These are phyloP conservation scores for Bothrops jararaca DNA, from an alignment of 2,113 vertebrate genomes.

Conservation along the genomic window DNA sequence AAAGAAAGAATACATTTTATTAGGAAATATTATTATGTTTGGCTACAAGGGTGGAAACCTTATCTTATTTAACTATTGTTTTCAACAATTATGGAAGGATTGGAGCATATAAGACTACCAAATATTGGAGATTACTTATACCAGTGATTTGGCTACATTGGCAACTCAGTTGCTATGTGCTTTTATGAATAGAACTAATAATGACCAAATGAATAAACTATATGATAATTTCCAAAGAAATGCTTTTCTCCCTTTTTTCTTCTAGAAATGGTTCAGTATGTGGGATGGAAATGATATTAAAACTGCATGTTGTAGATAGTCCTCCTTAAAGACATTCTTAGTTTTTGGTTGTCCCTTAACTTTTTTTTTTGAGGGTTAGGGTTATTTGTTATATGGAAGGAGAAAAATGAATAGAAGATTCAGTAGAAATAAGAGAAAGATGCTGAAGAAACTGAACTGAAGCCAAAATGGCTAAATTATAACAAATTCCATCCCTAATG, in stretches of 20 bases:
- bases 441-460: not conserved
- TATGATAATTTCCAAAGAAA: not conserved
- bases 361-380: not conserved
- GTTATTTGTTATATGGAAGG: not conserved
- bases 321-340: not conserved
- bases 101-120: not conserved
- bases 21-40: not conserved
- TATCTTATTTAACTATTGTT: not conserved
- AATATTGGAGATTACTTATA: not conserved
- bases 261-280: not conserved
- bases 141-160: not conserved
- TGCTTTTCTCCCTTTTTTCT: not conserved
- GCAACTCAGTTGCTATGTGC: not conserved
- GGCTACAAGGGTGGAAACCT: too few species aligned
- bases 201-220: not conserved
- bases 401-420: not conserved
- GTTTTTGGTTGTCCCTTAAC: not conserved
- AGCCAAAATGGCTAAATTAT: not conserved
- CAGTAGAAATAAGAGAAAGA: not conserved
- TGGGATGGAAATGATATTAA: not conserved
- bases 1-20: not conserved
- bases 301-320: not conserved
- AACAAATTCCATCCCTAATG: not conserved
- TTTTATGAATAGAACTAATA: not conserved
- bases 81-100: not conserved